phyloP scores from a whole-genome alignment of 2,113 vertebrate genomes.

The Noturus placidus region DNA sequence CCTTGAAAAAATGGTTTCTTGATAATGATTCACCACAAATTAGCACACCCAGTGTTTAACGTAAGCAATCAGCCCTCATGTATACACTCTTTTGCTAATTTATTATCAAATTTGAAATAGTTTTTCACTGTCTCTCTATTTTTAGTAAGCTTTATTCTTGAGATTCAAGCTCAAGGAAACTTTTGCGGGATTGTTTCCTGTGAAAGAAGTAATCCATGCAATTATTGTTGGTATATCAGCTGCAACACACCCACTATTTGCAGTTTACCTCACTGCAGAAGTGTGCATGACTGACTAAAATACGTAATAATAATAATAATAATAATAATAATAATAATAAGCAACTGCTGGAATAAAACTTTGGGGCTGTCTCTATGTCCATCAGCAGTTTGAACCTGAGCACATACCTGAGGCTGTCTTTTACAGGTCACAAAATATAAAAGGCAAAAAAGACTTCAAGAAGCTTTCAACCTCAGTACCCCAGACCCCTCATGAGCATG shows the following conservation, averaged over 20 bases:
- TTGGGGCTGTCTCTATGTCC: slow-evolving; percentile 33
- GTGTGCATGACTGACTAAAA: background rate
- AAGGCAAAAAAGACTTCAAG: slow-evolving; percentile 67
- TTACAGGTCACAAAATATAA: slow-evolving; percentile 54
- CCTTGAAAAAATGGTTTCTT: background rate
- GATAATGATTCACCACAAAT: background rate
- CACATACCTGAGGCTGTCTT: slow-evolving; percentile 64
- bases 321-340: too few relatives aligned
- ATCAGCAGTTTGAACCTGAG: slow-evolving; percentile 56
- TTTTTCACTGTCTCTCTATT: background rate
- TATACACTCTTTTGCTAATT: background rate
- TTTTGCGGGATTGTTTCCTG: background rate
- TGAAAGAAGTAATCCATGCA: background rate
- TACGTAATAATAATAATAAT: too few relatives aligned
- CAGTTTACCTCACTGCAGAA: background rate
- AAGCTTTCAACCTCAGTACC: slow-evolving; percentile 51
- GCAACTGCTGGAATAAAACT: background rate
- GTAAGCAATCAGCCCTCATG: background rate
- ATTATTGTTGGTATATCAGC: background rate
- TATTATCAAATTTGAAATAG: background rate
- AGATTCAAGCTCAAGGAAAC: background rate
- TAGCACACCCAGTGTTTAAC: background rate
- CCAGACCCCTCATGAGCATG: background rate
- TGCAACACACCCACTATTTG: background rate
- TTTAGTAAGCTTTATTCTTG: background rate